Conservation (phyloP, 2,113 vertebrate genomes). For the Cyprinus carpio region DNA sequence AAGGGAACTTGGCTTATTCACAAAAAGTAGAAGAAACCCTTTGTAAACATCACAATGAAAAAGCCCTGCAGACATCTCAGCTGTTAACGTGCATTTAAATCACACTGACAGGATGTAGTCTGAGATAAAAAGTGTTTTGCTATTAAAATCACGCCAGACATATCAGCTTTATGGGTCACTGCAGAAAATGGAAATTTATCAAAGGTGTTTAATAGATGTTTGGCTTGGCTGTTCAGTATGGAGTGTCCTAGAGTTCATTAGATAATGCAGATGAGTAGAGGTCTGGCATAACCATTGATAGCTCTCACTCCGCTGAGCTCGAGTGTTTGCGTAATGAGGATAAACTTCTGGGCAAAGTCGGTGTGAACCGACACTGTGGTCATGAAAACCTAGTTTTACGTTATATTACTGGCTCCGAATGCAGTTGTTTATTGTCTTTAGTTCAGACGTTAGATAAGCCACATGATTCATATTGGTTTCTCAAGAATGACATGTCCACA, state of each 20-base stretch:
- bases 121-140: neutral
- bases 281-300: neutral
- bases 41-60: neutral
- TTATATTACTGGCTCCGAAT: neutral
- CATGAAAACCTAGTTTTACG: neutral
- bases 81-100: too few relatives aligned
- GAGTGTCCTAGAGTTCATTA: neutral
- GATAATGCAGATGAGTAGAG: neutral
- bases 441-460: neutral
- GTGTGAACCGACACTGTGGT: neutral
- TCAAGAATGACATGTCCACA: conserved; percentile 8
- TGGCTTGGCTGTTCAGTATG: neutral
- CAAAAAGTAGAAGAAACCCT: neutral
- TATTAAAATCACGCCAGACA: neutral
- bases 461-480: conserved; percentile 20
- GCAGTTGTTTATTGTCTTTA: neutral
- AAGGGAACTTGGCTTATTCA: too few relatives aligned
- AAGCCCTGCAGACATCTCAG: neutral
- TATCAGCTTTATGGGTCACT: neutral
- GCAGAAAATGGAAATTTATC: conserved; percentile 9
- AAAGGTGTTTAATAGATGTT: conserved; percentile 28
- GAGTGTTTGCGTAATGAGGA: neutral
- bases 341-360: neutral
- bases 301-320: neutral
- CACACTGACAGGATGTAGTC: neutral